A percentile compares a stretch with the other conserved stretches of the same genome.
Evolutionary conservation across 1,140 invertebrate genomes (phyloP).

Genomic region (Drosophila tsacasi): DNA sequence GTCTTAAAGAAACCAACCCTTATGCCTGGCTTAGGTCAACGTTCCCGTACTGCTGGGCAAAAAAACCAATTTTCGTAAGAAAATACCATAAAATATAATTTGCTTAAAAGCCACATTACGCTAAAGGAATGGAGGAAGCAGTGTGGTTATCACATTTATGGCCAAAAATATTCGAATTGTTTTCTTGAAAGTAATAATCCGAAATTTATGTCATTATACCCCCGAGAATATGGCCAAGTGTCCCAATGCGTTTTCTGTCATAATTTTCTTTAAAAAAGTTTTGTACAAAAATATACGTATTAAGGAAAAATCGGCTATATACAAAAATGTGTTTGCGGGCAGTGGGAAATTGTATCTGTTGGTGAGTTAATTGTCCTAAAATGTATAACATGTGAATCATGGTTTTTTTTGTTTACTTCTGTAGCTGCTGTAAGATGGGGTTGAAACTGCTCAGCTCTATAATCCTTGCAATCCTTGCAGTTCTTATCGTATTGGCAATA

Average conservation of each 20-base stretch:
- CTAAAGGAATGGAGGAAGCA: no score
- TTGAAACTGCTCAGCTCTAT: background rate
- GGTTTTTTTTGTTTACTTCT: background rate
- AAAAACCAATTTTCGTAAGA: no score
- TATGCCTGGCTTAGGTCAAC: no score
- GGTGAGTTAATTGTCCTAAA: conserved; percentile 13
- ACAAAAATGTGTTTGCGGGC: conserved; percentile 12
- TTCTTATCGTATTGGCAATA: conserved; percentile 9
- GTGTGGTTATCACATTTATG: no score
- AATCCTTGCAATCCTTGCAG: background rate
- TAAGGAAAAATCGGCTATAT: background rate
- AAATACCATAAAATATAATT: no score
- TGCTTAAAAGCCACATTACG: no score
- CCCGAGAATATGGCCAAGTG: conserved; percentile 23
- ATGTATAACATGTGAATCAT: background rate
- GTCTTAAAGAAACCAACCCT: no score
- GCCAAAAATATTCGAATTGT: conserved; percentile 39
- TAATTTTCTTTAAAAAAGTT: conserved; percentile 16
- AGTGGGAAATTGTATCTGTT: conserved; percentile 1
- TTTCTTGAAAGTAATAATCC: conserved; percentile 29
- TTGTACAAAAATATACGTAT: background rate
- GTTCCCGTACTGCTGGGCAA: no score
- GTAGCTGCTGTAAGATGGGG: conserved; percentile 26
- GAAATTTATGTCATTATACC: conserved; percentile 41
- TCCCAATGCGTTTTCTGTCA: conserved; percentile 28